These are phyloP conservation scores for Tethya wilhelma DNA, from an alignment of 37 sponge, comb jelly and placozoan species.

Conservation along the genomic window DNA sequence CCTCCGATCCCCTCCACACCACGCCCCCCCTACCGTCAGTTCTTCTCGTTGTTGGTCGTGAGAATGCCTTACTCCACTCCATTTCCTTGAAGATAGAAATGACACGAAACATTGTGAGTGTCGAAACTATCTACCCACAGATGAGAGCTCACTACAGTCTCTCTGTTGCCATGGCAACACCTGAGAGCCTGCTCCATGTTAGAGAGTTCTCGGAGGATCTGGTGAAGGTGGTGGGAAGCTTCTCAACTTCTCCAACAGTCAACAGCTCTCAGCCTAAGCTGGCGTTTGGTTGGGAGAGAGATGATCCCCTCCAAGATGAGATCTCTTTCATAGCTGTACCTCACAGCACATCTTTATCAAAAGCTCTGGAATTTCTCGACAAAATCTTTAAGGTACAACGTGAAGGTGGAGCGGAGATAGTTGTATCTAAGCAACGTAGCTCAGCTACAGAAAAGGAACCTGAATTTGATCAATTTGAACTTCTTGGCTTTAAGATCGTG, in stretches of 20 bases:
- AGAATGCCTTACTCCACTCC: constrained; percentile 51
- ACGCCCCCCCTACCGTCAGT: constrained; percentile 67
- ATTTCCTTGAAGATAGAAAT: constrained; percentile 4
- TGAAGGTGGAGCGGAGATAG: not conserved
- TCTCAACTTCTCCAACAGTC: not conserved
- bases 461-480: constrained; percentile 46
- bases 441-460: not conserved
- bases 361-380: not conserved
- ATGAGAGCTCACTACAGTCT: not conserved
- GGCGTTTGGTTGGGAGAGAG: not conserved
- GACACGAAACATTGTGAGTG: not conserved
- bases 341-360: not conserved
- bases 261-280: constrained; percentile 4
- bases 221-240: constrained; percentile 37
- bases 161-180: not conserved
- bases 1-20: not conserved
- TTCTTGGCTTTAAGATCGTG: constrained; percentile 69
- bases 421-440: not conserved
- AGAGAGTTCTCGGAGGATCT: constrained; percentile 10
- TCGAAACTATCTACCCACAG: not conserved
- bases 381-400: not conserved
- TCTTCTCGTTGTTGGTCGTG: constrained; percentile 46
- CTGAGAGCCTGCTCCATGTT: constrained; percentile 8
- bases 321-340: constrained; percentile 49
- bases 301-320: constrained; percentile 27